Base-by-base conservation (phyloP, 2,888 invertebrate genomes). In the Cryptus viduatorius region DNA sequence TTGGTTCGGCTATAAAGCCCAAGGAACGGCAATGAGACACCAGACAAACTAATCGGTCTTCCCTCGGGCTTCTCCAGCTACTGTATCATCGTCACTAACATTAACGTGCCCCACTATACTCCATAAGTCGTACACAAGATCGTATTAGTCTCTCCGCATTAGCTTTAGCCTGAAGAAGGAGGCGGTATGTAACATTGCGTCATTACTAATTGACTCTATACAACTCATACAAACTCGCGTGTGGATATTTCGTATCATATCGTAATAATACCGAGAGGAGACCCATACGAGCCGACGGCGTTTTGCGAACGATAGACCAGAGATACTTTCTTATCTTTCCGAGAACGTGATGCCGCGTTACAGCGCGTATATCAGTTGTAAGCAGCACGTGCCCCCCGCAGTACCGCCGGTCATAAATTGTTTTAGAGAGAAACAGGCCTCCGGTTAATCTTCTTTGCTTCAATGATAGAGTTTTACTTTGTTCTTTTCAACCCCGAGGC, bases 11-110 rank as follows among this genome's bases (percentile, higher is more conserved):
- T 64, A 31, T 56, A 64, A 64, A 53, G 73, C 71, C 79, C n/a
- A 65, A 78, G 59, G 73, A 73, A 71, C 61, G 46, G 73, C 75
- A 65, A 56, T 67, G 64, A 46, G 76, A 82, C 85, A 86, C 73
- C 86, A 75, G 31, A 69, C 84, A 48, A 72, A 71, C 82, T 79
- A 82, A 82, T 84, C 71, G 65, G 71, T 84, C 79, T 79, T 79
- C 76, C 82, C 69, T 82, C 79, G 75, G 48, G 72, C 77, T 53
- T 73, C 78, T 79, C 46, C n/a, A 7, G 79, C 82, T 67, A 76
- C 79, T 65, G 69, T 84, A 44, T 67, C 42, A 37, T 44, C 42
- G n/a, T 42, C 44, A 8, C 19, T 24, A 14, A 19, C 46, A 59
- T 59, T 59, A 69, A 68, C 68, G 53, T 10, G 46, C n/a, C 37